phyloP scores from a whole-genome alignment of 2,797 vertebrate species.

The Xenentodon cancila region DNA sequence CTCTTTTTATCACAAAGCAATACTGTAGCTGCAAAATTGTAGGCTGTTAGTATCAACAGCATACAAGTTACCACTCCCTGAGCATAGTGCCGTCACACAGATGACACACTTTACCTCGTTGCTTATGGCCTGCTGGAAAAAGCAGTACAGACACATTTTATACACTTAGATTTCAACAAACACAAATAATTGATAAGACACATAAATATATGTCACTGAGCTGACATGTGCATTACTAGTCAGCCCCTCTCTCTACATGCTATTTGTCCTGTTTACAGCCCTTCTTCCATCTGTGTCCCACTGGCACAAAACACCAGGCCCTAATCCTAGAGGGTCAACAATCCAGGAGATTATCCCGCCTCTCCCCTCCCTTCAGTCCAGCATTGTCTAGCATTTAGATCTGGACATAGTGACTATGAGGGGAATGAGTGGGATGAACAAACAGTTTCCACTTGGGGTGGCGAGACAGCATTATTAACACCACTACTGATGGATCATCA shows the following conservation, averaged over 20 bases:
- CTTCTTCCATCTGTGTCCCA: conserved; percentile 66
- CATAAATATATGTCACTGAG: neutral
- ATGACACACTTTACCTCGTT: neutral
- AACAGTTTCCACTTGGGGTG: conserved; percentile 17
- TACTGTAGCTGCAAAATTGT: neutral
- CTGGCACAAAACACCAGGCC: conserved; percentile 61
- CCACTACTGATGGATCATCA: conserved; percentile 39
- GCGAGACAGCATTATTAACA: conserved; percentile 56
- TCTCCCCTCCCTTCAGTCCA: conserved; percentile 53
- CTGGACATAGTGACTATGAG: conserved; percentile 50
- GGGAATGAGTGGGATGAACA: conserved; percentile 55
- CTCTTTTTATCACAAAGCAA: conserved; percentile 29
- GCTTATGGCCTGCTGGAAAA: neutral
- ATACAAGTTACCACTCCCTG: conserved; percentile 1
- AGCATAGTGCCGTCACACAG: neutral
- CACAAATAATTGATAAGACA: neutral
- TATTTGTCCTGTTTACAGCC: conserved; percentile 31
- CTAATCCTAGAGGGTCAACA: conserved; percentile 78
- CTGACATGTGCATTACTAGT: neutral
- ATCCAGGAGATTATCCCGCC: conserved; percentile 77
- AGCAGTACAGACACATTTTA: neutral
- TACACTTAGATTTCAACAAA: neutral
- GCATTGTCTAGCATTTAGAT: conserved; percentile 59
- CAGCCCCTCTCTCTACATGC: conserved; percentile 7
- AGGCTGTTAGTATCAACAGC: conserved; percentile 9